Evolutionary conservation across 2,113 vertebrate genomes (phyloP).

Genomic region (Anolis sagrei): DNA sequence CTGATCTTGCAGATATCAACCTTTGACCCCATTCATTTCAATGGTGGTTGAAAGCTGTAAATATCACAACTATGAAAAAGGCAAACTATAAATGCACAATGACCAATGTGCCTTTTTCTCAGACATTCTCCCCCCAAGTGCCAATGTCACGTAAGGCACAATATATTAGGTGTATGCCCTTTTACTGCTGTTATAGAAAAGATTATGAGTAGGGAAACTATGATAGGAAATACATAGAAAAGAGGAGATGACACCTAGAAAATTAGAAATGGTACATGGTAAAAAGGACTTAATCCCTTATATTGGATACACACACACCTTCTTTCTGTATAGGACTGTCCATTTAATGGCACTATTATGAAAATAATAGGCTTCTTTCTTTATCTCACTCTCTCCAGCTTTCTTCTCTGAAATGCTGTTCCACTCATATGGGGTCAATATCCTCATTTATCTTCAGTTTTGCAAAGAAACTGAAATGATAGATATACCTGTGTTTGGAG

Average conservation of each 20-base stretch:
- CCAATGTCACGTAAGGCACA: not conserved
- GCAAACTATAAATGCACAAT: constrained; percentile 12
- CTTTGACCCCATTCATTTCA: not conserved
- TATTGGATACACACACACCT: not conserved
- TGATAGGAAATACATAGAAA: constrained; percentile 6
- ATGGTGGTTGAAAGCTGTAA: constrained; percentile 19
- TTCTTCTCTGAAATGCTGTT: constrained; percentile 22
- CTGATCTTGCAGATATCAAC: constrained; percentile 14
- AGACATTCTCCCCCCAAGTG: not conserved
- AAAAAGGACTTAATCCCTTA: constrained; percentile 37
- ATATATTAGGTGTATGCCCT: constrained; percentile 19
- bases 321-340: not conserved
- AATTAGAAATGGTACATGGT: not conserved
- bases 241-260: constrained; percentile 28
- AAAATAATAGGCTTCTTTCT: not conserved
- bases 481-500: not conserved
- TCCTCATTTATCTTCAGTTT: constrained; percentile 25
- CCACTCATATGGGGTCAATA: constrained; percentile 1
- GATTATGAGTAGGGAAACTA: not conserved
- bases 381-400: constrained; percentile 14
- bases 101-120: not conserved
- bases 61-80: not conserved
- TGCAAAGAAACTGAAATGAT: constrained; percentile 15
- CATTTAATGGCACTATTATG: not conserved
- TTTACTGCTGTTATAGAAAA: constrained; percentile 27